phyloP scores from a whole-genome alignment of 2,888 invertebrate genomes.

The Atrina japonica region DNA sequence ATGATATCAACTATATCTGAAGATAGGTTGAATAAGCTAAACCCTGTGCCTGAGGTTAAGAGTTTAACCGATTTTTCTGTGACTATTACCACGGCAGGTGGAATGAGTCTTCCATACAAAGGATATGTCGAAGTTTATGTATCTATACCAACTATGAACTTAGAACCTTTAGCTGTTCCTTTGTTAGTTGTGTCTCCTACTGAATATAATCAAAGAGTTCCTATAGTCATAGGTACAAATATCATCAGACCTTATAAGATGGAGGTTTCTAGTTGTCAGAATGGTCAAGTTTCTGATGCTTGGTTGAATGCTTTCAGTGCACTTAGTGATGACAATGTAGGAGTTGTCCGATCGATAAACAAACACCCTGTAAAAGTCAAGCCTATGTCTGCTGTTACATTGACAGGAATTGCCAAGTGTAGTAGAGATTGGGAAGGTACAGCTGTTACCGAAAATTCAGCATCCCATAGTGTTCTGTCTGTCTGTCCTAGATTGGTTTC shows the following conservation, averaged over 20 bases:
- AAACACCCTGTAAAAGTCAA: conserved; percentile 12
- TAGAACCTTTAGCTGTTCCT: conserved; percentile 8
- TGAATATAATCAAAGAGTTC: conserved; percentile 9
- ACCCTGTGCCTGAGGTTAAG: no score
- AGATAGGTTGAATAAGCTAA: no score
- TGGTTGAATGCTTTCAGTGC: no score
- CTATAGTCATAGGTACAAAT: conserved; percentile 36
- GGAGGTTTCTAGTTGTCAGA: background rate
- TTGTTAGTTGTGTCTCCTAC: conserved; percentile 13
- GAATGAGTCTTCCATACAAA: no score
- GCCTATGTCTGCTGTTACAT: conserved; percentile 15
- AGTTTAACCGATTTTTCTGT: conserved; percentile 11
- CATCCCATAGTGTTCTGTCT: background rate
- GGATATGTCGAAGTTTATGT: background rate
- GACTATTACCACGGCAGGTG: no score
- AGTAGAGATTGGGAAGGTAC: background rate
- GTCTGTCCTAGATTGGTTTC: conserved; percentile 26
- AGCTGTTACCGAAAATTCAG: conserved; percentile 22
- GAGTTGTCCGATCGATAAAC: conserved; percentile 2
- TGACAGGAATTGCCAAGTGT: conserved; percentile 20
- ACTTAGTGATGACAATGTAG: background rate
- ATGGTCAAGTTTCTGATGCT: conserved; percentile 10
- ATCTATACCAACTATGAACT: background rate
- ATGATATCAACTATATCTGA: conserved; percentile 8
- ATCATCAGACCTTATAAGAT: conserved; percentile 17